Percentiles rank a stretch among this genome's conserved stretches.
Evolutionary conservation across 2,888 invertebrate species (phyloP).

Genomic region (Philereme vetulata): DNA sequence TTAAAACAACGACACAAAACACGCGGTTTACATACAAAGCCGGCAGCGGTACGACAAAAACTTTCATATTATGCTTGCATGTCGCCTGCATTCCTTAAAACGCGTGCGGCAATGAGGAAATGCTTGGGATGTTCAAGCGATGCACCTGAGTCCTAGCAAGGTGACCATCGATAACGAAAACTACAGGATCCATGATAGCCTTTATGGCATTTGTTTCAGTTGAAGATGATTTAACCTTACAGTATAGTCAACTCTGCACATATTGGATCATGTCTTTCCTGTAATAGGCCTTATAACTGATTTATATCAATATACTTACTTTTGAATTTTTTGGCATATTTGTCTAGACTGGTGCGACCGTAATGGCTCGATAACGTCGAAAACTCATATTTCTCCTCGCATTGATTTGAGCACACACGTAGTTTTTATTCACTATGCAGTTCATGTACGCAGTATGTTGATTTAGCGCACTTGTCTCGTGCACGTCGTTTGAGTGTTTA

Average conservation of each 20-base stretch:
- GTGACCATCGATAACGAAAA: too few relatives aligned
- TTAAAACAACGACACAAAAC: constrained; percentile 26
- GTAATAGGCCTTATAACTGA: too few relatives aligned
- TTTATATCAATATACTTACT: too few relatives aligned
- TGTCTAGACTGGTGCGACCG: too few relatives aligned
- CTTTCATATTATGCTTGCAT: constrained; percentile 2
- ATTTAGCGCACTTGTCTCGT: constrained; percentile 26
- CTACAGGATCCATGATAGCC: too few relatives aligned
- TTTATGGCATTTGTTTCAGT: too few relatives aligned
- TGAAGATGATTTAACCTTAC: too few relatives aligned
- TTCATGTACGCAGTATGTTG: constrained; percentile 16
- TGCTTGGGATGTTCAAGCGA: constrained; percentile 30
- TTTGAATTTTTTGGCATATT: too few relatives aligned
- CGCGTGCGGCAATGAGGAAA: constrained; percentile 45
- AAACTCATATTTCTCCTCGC: too few relatives aligned
- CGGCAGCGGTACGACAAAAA: constrained; percentile 33
- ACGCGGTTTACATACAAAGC: constrained; percentile 34
- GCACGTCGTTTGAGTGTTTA: constrained; percentile 15
- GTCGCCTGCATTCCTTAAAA: constrained; percentile 35
- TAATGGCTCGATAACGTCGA: too few relatives aligned
- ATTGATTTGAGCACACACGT: background rate
- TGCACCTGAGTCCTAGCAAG: background rate
- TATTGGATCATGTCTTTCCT: too few relatives aligned
- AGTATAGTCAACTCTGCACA: too few relatives aligned
- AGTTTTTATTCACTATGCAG: constrained; percentile 13